phyloP scores from a whole-genome alignment of 2,113 vertebrate species.

The Grus americana region DNA sequence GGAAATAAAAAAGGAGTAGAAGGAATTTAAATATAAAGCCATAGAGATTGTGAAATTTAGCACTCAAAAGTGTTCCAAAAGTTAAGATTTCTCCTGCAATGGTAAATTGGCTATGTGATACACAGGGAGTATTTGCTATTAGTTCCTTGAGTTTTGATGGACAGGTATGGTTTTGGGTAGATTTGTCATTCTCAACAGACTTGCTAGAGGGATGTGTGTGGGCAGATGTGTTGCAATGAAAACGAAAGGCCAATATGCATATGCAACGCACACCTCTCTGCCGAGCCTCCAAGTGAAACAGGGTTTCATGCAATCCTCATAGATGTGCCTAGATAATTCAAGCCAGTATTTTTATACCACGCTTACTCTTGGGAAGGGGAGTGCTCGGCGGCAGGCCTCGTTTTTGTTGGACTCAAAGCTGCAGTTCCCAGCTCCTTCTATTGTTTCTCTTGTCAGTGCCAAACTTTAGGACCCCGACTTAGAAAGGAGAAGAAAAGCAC shows the following conservation, averaged over 20 bases:
- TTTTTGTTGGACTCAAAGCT: not conserved
- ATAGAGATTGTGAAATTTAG: not conserved
- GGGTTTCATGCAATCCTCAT: not conserved
- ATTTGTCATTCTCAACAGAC: not conserved
- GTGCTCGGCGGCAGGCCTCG: not conserved
- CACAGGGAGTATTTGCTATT: not conserved
- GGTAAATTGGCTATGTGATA: not conserved
- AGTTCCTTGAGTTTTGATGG: not conserved
- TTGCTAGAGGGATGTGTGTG: not conserved
- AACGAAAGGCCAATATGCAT: not conserved
- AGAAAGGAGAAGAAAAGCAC: constrained; percentile 41
- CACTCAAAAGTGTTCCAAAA: not conserved
- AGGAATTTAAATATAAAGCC: constrained; percentile 21
- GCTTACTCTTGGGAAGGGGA: not conserved
- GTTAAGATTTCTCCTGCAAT: not conserved
- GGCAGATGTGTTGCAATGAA: not conserved
- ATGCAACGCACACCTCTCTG: not conserved
- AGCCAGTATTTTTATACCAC: constrained; percentile 2
- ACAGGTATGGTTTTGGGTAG: not conserved
- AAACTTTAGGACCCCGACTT: not conserved
- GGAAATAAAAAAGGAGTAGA: not conserved
- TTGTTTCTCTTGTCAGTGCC: not conserved
- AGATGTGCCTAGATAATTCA: not conserved
- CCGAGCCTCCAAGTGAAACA: not conserved
- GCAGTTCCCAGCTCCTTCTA: not conserved